phyloP scores from a whole-genome alignment of 2,888 invertebrate species.

The Aradus depressus region DNA sequence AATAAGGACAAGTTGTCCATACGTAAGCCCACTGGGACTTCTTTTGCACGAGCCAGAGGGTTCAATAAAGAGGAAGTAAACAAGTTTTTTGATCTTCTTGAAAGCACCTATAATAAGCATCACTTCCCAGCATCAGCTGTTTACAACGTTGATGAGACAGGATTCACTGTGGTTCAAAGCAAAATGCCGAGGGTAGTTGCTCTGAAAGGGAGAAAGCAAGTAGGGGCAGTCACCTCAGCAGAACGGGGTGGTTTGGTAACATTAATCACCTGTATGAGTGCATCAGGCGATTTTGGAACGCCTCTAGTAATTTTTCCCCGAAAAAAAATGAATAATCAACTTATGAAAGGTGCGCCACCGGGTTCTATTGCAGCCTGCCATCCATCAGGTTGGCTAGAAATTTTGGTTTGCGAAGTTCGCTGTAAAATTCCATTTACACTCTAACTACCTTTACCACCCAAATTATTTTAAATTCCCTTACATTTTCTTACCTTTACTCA shows the following conservation, averaged over 20 bases:
- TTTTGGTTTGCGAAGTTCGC: too few species aligned
- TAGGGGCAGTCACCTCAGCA: slow-evolving; percentile 33
- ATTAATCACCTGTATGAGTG: slow-evolving; percentile 32
- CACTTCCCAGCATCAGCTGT: slow-evolving; percentile 31
- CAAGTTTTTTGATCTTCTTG: slow-evolving; percentile 32
- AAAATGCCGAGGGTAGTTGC: slow-evolving; percentile 32
- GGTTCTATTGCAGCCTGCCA: slow-evolving; percentile 32
- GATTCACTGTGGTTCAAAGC: slow-evolving; percentile 33
- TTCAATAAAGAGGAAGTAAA: slow-evolving; percentile 1
- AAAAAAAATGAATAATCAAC: slow-evolving; percentile 32
- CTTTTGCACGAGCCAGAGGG: background rate
- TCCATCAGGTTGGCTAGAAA: slow-evolving; percentile 34
- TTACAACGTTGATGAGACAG: slow-evolving; percentile 36
- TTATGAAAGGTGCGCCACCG: slow-evolving; percentile 34
- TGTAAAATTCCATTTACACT: too few species aligned
- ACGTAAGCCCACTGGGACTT: background rate
- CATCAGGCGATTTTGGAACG: slow-evolving; percentile 33
- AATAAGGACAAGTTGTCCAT: background rate
- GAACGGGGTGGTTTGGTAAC: slow-evolving; percentile 34
- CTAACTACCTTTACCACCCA: too few species aligned
- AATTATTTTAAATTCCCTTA: too few species aligned
- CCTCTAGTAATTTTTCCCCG: slow-evolving; percentile 34
- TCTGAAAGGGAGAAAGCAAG: slow-evolving; percentile 33
- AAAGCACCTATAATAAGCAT: slow-evolving; percentile 38
- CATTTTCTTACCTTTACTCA: too few species aligned